phyloP scores from a whole-genome alignment of 2,797 vertebrate genomes.

The Alectoris magna region DNA sequence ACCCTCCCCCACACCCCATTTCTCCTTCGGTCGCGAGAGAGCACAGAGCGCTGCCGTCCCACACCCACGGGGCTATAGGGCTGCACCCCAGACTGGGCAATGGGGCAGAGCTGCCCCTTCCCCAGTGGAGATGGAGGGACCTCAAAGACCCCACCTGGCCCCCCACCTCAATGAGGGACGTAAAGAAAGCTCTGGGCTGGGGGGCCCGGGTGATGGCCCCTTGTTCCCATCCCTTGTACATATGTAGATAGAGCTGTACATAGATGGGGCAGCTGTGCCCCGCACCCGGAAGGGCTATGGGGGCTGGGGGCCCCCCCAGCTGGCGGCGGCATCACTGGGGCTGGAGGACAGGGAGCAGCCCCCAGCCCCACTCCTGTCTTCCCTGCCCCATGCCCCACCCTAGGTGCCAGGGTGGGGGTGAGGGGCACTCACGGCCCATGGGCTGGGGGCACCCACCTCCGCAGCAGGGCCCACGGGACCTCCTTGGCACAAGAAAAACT shows the following conservation, averaged over 20 bases:
- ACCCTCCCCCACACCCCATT: neutral
- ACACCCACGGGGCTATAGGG: accelerated
- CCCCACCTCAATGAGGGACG: neutral
- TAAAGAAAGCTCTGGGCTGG: neutral
- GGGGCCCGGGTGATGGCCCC: neutral
- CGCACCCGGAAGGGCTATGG: constrained; percentile 58
- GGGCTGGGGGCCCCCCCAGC: constrained; percentile 24
- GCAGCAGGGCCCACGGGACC: neutral
- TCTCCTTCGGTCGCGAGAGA: neutral
- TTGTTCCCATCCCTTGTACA: constrained; percentile 4
- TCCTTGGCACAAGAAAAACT: neutral
- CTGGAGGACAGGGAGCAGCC: constrained; percentile 6
- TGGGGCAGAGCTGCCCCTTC: neutral
- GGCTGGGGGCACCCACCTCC: neutral
- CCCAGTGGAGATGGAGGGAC: neutral
- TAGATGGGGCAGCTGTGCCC: constrained; percentile 8
- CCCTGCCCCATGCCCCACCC: neutral
- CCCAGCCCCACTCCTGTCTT: constrained; percentile 22
- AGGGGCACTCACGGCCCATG: neutral
- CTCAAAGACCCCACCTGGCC: neutral
- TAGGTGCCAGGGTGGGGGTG: neutral
- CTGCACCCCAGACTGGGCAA: neutral
- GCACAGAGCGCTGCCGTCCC: accelerated
- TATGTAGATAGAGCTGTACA: constrained; percentile 56
- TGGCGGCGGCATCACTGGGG: neutral